Conservation (phyloP, 2,113 vertebrate species). For the Dipodomys spectabilis region DNA sequence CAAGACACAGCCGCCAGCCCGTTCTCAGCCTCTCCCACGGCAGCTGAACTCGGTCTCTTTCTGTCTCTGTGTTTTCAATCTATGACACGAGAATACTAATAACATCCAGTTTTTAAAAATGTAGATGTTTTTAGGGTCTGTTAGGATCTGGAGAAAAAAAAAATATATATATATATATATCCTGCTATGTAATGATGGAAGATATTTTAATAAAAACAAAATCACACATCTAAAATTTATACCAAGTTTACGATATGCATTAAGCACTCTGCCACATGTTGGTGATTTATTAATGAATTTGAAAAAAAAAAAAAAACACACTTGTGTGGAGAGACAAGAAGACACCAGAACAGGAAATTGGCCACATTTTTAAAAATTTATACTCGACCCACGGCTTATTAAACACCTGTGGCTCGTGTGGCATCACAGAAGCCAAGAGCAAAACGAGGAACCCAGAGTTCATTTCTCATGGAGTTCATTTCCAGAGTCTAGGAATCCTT, state of each 20-base stretch:
- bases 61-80: neutral
- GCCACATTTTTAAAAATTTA: slow-evolving; percentile 15
- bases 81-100: neutral
- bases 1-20: too few species aligned
- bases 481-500: neutral
- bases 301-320: neutral
- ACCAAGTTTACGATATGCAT: neutral
- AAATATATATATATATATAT: too few species aligned
- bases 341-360: neutral
- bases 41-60: neutral
- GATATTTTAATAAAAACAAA: slow-evolving; percentile 30
- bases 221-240: slow-evolving; percentile 33
- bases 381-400: neutral
- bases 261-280: neutral
- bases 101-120: neutral
- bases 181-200: neutral
- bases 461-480: neutral
- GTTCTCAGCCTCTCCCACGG: neutral
- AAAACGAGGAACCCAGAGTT: neutral
- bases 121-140: too few species aligned
- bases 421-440: too few species aligned
- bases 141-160: too few species aligned
- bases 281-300: neutral
- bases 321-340: neutral
- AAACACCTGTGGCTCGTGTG: neutral